A percentile compares a stretch with the other conserved stretches of the same genome.
Conservation (phyloP, 2,797 vertebrate species). For the Cossypha dichroa region DNA sequence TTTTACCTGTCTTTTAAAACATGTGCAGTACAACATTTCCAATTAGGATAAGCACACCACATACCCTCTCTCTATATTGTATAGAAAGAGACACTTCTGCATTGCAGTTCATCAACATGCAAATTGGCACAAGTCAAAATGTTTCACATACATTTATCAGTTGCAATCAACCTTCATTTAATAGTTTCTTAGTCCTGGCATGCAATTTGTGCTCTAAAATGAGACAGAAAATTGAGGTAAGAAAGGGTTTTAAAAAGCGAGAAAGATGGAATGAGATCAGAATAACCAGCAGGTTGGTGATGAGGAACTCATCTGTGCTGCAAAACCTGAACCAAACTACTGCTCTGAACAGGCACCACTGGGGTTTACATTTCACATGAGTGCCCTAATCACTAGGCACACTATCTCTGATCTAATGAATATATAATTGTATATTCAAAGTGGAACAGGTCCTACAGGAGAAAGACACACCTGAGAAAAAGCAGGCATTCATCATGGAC, state of each 20-base stretch:
- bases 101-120: conserved; percentile 35
- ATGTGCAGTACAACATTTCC: neutral
- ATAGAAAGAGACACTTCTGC: neutral
- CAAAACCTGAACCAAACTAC: conserved; percentile 38
- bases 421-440: conserved; percentile 39
- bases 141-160: conserved; percentile 42
- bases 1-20: neutral
- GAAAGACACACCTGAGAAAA: conserved; percentile 37
- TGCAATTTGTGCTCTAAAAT: conserved; percentile 20
- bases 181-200: conserved; percentile 3
- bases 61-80: neutral
- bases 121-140: conserved; percentile 49
- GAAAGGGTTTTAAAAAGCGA: neutral
- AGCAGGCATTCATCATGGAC: neutral
- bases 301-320: conserved; percentile 13
- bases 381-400: conserved; percentile 17
- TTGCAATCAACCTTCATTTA: conserved; percentile 47
- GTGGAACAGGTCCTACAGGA: conserved; percentile 50
- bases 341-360: neutral
- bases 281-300: neutral
- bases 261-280: neutral
- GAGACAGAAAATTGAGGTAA: conserved; percentile 20
- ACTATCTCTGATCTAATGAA: conserved; percentile 55
- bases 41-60: neutral
- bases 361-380: conserved; percentile 55